Conservation (phyloP, 2,113 vertebrate genomes). For the Coptodon rendalli region DNA sequence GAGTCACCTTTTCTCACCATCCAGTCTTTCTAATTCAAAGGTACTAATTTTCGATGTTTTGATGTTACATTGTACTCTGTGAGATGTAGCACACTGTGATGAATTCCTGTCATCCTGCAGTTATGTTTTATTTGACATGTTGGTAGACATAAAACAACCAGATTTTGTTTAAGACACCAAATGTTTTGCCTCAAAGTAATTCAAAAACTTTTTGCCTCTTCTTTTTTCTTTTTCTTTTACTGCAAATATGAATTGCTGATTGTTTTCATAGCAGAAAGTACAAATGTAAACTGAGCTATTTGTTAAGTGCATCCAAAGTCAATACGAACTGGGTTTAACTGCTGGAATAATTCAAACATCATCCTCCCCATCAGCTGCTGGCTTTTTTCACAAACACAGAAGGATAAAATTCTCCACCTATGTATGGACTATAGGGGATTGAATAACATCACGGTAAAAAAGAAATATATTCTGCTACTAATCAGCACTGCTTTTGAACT, state of each 20-base stretch:
- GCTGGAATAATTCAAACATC: not conserved
- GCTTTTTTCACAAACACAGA: not conserved
- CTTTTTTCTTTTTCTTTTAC: not conserved
- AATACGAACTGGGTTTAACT: not conserved
- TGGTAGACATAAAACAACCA: not conserved
- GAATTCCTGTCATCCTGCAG: not conserved
- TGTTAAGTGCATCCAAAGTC: too few relatives aligned
- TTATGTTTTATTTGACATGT: not conserved
- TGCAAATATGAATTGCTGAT: not conserved
- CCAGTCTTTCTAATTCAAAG: not conserved
- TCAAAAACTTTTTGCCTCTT: not conserved
- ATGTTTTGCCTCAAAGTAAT: not conserved
- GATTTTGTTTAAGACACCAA: not conserved
- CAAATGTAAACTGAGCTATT: too few relatives aligned
- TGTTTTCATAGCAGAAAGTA: not conserved
- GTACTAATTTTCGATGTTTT: not conserved
- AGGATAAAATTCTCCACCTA: not conserved
- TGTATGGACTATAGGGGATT: not conserved
- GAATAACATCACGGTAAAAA: not conserved
- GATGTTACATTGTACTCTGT: not conserved
- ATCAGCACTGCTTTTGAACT: not conserved
- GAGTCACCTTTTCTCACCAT: not conserved
- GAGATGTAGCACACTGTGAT: not conserved
- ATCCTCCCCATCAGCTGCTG: not conserved
- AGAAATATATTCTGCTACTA: not conserved